These are phyloP conservation scores for Ectemnius lituratus DNA, from an alignment of 2,888 invertebrate species.

Conservation along the genomic window DNA sequence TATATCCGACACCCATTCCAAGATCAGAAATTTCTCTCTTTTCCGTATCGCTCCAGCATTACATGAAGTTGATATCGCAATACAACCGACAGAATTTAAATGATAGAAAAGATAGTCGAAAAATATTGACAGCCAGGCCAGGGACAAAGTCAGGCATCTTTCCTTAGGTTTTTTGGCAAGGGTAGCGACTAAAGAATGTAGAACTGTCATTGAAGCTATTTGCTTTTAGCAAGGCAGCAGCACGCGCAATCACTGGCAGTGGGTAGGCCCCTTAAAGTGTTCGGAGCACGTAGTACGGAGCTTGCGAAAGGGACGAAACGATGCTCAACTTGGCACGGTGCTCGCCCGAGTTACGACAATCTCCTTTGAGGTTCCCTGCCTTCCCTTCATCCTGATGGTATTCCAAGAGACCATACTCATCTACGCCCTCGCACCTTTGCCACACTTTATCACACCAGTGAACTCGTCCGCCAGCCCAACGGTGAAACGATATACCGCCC, in stretches of 20 bases:
- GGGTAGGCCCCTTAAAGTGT: conserved; percentile 53
- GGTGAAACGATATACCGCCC: too few relatives aligned
- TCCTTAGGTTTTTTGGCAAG: neutral
- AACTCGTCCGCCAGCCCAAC: too few relatives aligned
- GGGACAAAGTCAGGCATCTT: conserved; percentile 16
- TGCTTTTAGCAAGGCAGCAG: conserved; percentile 48
- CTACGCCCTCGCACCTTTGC: conserved; percentile 7
- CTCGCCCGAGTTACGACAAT: conserved; percentile 23
- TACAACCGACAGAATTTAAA: too few relatives aligned
- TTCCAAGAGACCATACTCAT: conserved; percentile 21
- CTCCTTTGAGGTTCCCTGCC: conserved; percentile 21
- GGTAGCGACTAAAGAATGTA: conserved; percentile 2
- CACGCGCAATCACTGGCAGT: conserved; percentile 35
- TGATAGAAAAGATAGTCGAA: too few relatives aligned
- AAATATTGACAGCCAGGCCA: neutral
- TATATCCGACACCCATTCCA: too few relatives aligned
- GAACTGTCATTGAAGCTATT: conserved; percentile 55
- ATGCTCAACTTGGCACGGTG: conserved; percentile 51
- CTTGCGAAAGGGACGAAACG: conserved; percentile 42
- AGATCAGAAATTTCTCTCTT: too few relatives aligned
- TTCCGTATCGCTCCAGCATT: too few relatives aligned
- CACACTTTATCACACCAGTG: neutral
- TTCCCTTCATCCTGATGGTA: conserved; percentile 25
- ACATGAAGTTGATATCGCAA: neutral
- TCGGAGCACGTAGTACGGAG: conserved; percentile 47